Base-by-base conservation (phyloP, 2,888 invertebrate species). In the Tanytarsus gracilentus region DNA sequence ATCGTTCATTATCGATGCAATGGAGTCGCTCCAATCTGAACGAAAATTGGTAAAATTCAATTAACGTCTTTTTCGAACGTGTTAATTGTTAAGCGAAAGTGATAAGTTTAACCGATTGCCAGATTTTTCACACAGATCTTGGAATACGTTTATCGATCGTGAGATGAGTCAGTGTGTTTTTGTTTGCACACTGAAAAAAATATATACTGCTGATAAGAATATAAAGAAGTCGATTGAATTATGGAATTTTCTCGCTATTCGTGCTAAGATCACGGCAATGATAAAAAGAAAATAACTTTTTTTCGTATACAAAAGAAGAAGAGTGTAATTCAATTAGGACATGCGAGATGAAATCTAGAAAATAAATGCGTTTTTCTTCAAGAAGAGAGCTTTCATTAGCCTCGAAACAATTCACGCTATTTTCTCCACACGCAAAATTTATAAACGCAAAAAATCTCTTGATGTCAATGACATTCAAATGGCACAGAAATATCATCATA, bases 21-120 rank as follows among this genome's bases (percentile, higher is more conserved):
- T 18, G 40, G 8, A 44, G 33, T n/a, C 9, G 6, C 6, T 33
- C 33, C 9, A 33, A 5, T 33, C 9, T 44, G 18, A 44, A 44
- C 16, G 44, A 8, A 44, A 11, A 16, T 18, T 2, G n/a, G 39
- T 11, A 53, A 39, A 36, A 39, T 18, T 53, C 53, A 53, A 53
- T 53, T 53, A 53, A 21, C 23, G 53, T 51, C 53, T 44, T 3
- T 25, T 48, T 18, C 51, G 11, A 23, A 33, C 36, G 53, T 53
- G 53, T 51, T 51, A 51, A 51, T 53, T 33, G 36, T 36, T 25
- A 25, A 30, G 53, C 53, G 53, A 53, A 53, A 53, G 53, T 53
- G 53, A 53, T 53, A 53, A 53, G 21, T 53, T 52, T 53, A 23
- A 23, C 53, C 8, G n/a, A n/a, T n/a, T n/a, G 39, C 26, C 3